Conservation (phyloP, 2,113 vertebrate species). For the Callospermophilus lateralis region DNA sequence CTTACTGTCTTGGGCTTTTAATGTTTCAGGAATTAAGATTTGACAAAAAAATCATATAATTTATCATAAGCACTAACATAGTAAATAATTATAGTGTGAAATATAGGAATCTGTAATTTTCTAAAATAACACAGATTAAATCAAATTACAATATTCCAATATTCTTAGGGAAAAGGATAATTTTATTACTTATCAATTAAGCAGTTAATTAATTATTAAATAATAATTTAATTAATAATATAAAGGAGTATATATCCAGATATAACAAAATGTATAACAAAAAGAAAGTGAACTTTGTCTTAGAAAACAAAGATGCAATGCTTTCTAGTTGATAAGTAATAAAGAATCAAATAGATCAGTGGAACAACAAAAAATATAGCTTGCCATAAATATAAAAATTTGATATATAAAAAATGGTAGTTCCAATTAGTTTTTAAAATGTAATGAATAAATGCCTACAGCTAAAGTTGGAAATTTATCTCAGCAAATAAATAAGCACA, state of each 20-base stretch:
- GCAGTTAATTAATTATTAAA: not conserved
- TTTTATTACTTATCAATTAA: not conserved
- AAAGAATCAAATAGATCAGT: not conserved
- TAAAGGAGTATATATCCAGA: not conserved
- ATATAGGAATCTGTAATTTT: not conserved
- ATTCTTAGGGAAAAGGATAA: not conserved
- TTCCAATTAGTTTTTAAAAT: not conserved
- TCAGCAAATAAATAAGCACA: not conserved
- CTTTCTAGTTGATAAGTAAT: not conserved
- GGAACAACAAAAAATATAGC: not conserved
- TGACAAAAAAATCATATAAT: not conserved
- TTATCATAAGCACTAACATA: not conserved
- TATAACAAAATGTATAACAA: not conserved
- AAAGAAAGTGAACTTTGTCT: not conserved
- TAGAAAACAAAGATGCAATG: not conserved
- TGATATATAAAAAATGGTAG: not conserved
- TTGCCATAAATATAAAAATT: not conserved
- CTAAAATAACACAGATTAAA: not conserved
- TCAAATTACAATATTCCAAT: not conserved
- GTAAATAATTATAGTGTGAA: not conserved
- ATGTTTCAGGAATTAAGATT: not conserved
- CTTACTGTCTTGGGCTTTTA: not conserved
- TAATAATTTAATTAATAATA: not conserved
- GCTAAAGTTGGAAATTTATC: not conserved
- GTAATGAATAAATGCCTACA: not conserved